A percentile compares a stretch with the other conserved stretches of the same genome.
Evolutionary conservation across 1,140 invertebrate species (phyloP).

Genomic region (Mycetomoellerius zeteki): DNA sequence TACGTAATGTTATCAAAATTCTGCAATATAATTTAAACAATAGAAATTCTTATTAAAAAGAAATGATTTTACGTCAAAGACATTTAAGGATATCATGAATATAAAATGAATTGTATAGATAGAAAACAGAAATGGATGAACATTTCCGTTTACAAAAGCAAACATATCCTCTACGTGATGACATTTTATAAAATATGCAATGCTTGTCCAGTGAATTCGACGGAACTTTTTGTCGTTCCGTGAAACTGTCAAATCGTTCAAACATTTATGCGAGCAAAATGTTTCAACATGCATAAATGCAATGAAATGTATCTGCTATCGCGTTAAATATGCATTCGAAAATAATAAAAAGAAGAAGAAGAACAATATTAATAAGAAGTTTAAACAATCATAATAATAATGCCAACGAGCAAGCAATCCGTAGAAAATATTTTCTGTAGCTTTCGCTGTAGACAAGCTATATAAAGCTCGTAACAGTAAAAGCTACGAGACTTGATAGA

Average conservation of each 20-base stretch:
- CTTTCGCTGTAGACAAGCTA: not conserved
- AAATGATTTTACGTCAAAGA: slow-evolving; percentile 4
- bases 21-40: not conserved
- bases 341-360: not conserved
- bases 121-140: not conserved
- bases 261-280: slow-evolving; percentile 36
- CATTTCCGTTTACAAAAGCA: not conserved
- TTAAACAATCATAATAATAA: slow-evolving; percentile 25
- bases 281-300: slow-evolving; percentile 32
- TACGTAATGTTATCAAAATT: not conserved
- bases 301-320: not conserved
- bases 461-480: slow-evolving; percentile 32
- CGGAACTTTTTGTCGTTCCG: slow-evolving; percentile 7
- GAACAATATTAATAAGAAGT: not conserved
- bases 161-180: not conserved
- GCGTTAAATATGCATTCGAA: not conserved
- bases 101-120: not conserved
- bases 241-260: slow-evolving; percentile 49
- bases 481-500: slow-evolving; percentile 36
- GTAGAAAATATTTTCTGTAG: not conserved
- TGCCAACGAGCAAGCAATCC: not conserved
- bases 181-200: slow-evolving; percentile 32
- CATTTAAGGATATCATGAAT: not conserved
- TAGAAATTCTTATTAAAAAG: not conserved
- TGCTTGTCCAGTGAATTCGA: slow-evolving; percentile 33